phyloP scores from a whole-genome alignment of 2,113 vertebrate species.

The Mus pahari region DNA sequence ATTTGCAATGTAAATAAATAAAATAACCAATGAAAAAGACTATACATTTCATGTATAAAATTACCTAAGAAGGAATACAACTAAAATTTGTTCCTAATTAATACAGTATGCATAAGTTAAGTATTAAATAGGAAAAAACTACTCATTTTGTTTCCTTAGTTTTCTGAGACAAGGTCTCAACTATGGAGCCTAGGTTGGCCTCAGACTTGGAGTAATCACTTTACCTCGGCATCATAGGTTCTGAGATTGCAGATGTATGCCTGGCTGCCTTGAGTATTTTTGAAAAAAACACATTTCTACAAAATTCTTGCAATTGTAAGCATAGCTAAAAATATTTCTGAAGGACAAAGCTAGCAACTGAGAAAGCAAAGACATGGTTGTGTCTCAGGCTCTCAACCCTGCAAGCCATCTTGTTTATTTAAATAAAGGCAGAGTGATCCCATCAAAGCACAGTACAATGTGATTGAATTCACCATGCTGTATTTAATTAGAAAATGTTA shows the following conservation, averaged over 20 bases:
- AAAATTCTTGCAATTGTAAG: slow-evolving; percentile 47
- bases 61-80: not conserved
- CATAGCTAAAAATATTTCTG: slow-evolving; percentile 47
- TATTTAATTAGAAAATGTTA: slow-evolving; percentile 75
- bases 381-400: not conserved
- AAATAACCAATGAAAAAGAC: too few species aligned
- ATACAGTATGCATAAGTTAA: not conserved
- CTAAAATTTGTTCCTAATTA: not conserved
- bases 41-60: too few species aligned
- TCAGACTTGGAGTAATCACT: not conserved
- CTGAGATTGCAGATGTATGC: not conserved
- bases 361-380: slow-evolving; percentile 23
- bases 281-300: not conserved
- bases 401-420: slow-evolving; percentile 61
- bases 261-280: not conserved
- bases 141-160: not conserved
- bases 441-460: slow-evolving; percentile 53
- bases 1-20: too few species aligned
- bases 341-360: not conserved
- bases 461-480: slow-evolving; percentile 56
- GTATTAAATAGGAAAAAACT: slow-evolving; percentile 1
- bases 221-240: not conserved
- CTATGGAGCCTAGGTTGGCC: not conserved
- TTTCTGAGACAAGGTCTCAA: not conserved
- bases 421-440: slow-evolving; percentile 64